Evolutionary conservation across 2,888 invertebrate species (phyloP).

Genomic region (Chrysodeixis includens): DNA sequence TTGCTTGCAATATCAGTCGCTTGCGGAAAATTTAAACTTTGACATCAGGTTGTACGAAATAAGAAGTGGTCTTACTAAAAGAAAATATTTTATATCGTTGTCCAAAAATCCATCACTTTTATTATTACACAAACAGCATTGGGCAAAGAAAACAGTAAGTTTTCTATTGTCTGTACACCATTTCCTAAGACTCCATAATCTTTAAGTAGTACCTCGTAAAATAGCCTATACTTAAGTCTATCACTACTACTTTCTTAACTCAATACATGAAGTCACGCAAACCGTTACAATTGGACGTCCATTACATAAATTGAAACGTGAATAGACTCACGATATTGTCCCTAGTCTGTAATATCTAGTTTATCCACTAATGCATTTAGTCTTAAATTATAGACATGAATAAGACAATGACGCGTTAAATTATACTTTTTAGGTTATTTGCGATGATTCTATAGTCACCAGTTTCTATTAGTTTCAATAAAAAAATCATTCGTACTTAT

Average conservation of each 20-base stretch:
- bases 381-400: neutral
- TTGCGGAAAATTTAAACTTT: too few species aligned
- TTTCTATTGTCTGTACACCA: too few species aligned
- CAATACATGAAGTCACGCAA: constrained; percentile 22
- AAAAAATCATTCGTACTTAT: too few species aligned
- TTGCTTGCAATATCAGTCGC: too few species aligned
- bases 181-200: neutral
- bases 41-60: too few species aligned
- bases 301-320: constrained; percentile 17
- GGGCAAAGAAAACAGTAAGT: too few species aligned
- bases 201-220: neutral
- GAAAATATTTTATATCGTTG: too few species aligned
- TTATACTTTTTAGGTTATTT: neutral
- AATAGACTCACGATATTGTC: constrained; percentile 27
- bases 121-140: too few species aligned
- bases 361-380: neutral
- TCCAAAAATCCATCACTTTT: too few species aligned
- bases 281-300: constrained; percentile 17
- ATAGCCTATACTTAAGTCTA: neutral
- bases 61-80: too few species aligned
- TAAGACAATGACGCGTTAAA: neutral
- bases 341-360: constrained; percentile 9
- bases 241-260: constrained; percentile 3
- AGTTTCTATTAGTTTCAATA: too few species aligned
- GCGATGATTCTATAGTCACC: too few species aligned